These are phyloP conservation scores for Astyanax mexicanus DNA, from an alignment of 2,797 vertebrate genomes.

Conservation along the genomic window DNA sequence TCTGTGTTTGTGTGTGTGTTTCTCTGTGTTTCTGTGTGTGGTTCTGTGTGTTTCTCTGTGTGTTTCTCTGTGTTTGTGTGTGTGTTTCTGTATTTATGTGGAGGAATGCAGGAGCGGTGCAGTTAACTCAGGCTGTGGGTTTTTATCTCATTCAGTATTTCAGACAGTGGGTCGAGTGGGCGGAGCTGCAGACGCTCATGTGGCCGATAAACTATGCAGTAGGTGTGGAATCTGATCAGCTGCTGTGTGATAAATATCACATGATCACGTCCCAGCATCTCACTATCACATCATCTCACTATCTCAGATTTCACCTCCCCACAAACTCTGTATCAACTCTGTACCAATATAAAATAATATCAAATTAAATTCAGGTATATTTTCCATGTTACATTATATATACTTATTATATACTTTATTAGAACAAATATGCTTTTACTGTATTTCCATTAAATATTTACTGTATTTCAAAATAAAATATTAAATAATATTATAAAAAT, in stretches of 20 bases:
- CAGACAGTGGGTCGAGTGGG: constrained; percentile 28
- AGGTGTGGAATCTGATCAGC: constrained; percentile 54
- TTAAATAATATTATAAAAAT: too few species aligned
- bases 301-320: too few species aligned
- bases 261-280: not conserved
- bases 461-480: too few species aligned
- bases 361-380: too few species aligned
- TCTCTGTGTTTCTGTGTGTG: too few species aligned
- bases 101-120: not conserved
- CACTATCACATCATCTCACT: not conserved
- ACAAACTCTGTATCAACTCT: too few species aligned
- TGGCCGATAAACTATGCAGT: constrained; percentile 16
- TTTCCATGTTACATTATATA: too few species aligned
- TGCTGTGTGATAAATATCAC: constrained; percentile 2
- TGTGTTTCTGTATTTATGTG: not conserved
- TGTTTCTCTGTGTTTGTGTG: not conserved
- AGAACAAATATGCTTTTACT: too few species aligned
- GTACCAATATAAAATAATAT: too few species aligned
- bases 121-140: not conserved
- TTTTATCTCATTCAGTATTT: not conserved
- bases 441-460: too few species aligned
- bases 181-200: not conserved
- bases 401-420: too few species aligned
- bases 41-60: not conserved
- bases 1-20: too few species aligned